Conservation (phyloP, 2,113 vertebrate species). For the Poeciliopsis occidentalis region DNA sequence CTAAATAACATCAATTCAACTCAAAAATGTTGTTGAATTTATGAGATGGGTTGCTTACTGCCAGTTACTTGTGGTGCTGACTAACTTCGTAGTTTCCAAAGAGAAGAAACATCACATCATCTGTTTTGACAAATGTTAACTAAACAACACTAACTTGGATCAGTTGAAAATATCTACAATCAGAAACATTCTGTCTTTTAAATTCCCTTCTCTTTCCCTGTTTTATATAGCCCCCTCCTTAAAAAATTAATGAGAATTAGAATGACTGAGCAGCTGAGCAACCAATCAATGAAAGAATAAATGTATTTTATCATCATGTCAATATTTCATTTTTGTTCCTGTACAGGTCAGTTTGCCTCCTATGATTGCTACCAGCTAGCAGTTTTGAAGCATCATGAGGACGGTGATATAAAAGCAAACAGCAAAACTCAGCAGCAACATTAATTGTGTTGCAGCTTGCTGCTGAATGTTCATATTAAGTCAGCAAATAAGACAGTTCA, state of each 20-base stretch:
- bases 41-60: no score
- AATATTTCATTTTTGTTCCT: constrained; percentile 64
- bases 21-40: not conserved
- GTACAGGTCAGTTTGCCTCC: constrained; percentile 38
- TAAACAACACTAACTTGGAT: not conserved
- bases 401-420: not conserved
- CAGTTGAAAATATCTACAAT: constrained; percentile 37
- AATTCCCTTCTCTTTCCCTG: not conserved
- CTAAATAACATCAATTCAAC: not conserved
- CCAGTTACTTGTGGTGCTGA: no score
- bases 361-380: constrained; percentile 23
- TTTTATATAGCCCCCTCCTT: not conserved
- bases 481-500: not conserved
- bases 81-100: not conserved
- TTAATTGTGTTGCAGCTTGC: not conserved
- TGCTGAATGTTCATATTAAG: not conserved
- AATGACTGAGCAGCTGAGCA: constrained; percentile 15
- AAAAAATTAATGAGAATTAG: constrained; percentile 22
- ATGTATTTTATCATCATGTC: constrained; percentile 77
- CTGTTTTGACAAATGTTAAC: not conserved
- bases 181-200: not conserved
- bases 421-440: not conserved
- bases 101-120: not conserved
- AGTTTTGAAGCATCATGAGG: constrained; percentile 21
- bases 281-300: constrained; percentile 65